phyloP scores from a whole-genome alignment of 2,113 vertebrate genomes.

The Corynorhinus townsendii region DNA sequence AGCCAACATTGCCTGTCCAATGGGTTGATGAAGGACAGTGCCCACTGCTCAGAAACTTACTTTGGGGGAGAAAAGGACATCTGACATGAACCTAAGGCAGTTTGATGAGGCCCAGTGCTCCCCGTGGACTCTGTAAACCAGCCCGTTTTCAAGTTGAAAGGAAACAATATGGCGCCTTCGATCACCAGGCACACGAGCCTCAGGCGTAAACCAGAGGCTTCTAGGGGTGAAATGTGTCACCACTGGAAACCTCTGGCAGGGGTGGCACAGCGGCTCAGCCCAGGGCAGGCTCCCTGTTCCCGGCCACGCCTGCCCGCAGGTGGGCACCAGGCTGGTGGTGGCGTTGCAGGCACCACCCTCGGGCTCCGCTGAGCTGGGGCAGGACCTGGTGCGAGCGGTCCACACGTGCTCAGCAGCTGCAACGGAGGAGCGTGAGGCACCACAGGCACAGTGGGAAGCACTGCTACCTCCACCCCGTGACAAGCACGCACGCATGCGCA shows the following conservation, averaged over 20 bases:
- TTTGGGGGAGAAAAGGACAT: background rate
- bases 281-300: background rate
- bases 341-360: background rate
- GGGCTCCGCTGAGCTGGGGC: background rate
- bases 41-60: accelerated
- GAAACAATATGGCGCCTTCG: accelerated
- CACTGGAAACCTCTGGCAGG: background rate
- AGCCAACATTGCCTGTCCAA: accelerated
- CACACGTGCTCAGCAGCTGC: background rate
- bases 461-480: too few relatives aligned
- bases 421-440: accelerated
- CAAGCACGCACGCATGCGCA: too few relatives aligned
- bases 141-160: background rate
- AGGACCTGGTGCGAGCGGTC: too few relatives aligned
- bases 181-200: accelerated
- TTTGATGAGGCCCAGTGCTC: background rate
- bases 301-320: background rate
- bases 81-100: background rate
- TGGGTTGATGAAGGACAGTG: too few relatives aligned
- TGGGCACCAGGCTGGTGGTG: accelerated
- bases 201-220: background rate
- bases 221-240: background rate
- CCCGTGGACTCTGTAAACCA: background rate
- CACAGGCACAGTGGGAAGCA: background rate
- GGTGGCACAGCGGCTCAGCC: background rate